Evolutionary conservation across 2,888 invertebrate species (phyloP).

Genomic region (Pammene aurita): DNA sequence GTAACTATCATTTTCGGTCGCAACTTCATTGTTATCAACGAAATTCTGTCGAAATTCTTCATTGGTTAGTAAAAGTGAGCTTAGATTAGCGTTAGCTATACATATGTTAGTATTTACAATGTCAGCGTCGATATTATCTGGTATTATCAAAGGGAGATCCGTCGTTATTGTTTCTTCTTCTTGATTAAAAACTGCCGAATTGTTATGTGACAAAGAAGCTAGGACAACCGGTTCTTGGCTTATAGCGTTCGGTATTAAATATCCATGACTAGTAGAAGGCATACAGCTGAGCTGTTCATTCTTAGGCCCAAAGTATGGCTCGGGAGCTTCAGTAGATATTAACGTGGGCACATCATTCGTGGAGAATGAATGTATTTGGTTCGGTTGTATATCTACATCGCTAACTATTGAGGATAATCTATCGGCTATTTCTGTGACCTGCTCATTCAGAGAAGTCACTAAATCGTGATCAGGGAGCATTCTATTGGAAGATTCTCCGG

Average conservation of each 20-base stretch:
- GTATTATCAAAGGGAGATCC: conserved; percentile 71
- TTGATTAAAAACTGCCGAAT: conserved; percentile 73
- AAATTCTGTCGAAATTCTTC: conserved; percentile 72
- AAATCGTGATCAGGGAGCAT: conserved; percentile 74
- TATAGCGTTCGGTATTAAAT: conserved; percentile 85
- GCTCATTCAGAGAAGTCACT: conserved; percentile 78
- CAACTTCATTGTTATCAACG: conserved; percentile 55
- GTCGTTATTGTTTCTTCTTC: conserved; percentile 68
- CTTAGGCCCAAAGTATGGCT: conserved; percentile 63
- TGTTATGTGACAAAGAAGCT: conserved; percentile 79
- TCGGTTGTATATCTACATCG: conserved; percentile 66
- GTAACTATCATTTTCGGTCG: conserved; percentile 62
- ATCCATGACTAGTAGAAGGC: conserved; percentile 86
- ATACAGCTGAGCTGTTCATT: conserved; percentile 78
- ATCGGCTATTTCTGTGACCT: conserved; percentile 79
- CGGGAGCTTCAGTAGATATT: conserved; percentile 63
- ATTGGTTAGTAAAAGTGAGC: conserved; percentile 81
- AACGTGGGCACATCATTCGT: conserved; percentile 74
- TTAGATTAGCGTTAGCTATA: conserved; percentile 85
- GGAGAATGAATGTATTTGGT: conserved; percentile 73
- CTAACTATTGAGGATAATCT: conserved; percentile 72
- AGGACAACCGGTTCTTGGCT: conserved; percentile 83
- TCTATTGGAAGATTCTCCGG: conserved; percentile 58
- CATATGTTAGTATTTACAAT: conserved; percentile 82
- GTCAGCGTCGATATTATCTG: conserved; percentile 72